A percentile compares a stretch with the other conserved stretches of the same genome.
These are phyloP conservation scores for Tragelaphus buxtoni DNA, from an alignment of 2,113 vertebrate species.

Conservation along the genomic window DNA sequence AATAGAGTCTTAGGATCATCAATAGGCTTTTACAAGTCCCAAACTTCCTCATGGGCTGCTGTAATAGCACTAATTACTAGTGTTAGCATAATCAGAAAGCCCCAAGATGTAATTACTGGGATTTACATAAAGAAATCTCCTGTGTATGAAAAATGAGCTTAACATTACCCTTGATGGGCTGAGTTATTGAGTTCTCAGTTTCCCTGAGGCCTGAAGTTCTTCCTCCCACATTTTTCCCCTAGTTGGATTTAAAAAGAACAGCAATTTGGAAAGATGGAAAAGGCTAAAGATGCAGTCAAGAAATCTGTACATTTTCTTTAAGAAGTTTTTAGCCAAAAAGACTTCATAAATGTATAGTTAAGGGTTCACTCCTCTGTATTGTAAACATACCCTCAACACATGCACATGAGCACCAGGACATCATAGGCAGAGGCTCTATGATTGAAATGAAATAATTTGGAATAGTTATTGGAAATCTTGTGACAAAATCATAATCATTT, in stretches of 20 bases:
- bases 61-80: background rate
- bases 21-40: background rate
- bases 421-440: background rate
- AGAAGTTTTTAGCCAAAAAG: background rate
- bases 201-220: background rate
- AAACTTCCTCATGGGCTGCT: background rate
- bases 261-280: background rate
- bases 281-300: background rate
- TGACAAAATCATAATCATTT: background rate
- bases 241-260: background rate
- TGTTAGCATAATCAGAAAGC: background rate
- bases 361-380: fast-evolving
- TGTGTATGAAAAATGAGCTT: background rate
- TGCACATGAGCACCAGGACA: fast-evolving
- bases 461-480: background rate
- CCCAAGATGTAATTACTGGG: background rate
- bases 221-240: background rate
- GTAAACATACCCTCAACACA: fast-evolving
- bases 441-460: background rate
- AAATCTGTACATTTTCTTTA: background rate
- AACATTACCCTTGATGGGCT: background rate
- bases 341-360: background rate
- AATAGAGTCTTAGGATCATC: background rate
- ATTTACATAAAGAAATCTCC: background rate
- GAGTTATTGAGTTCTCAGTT: background rate